Evolutionary conservation across 1,140 invertebrate genomes (phyloP).

Genomic region (Cydia fagiglandana): DNA sequence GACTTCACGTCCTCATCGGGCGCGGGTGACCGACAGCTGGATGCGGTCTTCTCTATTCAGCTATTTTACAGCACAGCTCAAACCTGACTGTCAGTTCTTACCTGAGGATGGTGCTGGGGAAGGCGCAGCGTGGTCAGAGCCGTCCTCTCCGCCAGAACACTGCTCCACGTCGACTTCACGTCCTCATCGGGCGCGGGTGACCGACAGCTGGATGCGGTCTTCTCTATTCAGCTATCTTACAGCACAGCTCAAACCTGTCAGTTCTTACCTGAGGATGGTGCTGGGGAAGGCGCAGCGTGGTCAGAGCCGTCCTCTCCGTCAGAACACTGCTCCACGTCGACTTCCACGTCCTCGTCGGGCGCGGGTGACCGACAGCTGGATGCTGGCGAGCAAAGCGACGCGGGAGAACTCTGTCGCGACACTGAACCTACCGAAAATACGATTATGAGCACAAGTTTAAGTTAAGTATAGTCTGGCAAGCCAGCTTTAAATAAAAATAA

Average conservation of each 20-base stretch:
- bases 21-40: slow-evolving; percentile 66
- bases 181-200: slow-evolving; percentile 66
- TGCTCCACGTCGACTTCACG: slow-evolving; percentile 60
- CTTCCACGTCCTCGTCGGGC: slow-evolving; percentile 76
- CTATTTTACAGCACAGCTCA: neutral
- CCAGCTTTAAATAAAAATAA: no score
- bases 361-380: slow-evolving; percentile 68
- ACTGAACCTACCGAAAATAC: slow-evolving; percentile 55
- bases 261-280: slow-evolving; percentile 71
- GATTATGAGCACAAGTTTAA: slow-evolving; percentile 11
- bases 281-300: slow-evolving; percentile 65
- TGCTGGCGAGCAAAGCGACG: slow-evolving; percentile 67
- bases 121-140: slow-evolving; percentile 38
- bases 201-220: slow-evolving; percentile 46
- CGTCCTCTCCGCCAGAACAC: slow-evolving; percentile 64
- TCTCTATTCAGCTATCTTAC: neutral
- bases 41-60: slow-evolving; percentile 41
- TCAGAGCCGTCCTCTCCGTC: slow-evolving; percentile 69
- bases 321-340: slow-evolving; percentile 77
- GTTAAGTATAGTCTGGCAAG: no score
- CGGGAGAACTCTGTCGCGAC: slow-evolving; percentile 75
- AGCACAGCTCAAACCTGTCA: neutral
- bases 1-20: slow-evolving; percentile 75
- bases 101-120: slow-evolving; percentile 70
- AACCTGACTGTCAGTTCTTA: slow-evolving; percentile 38